phyloP scores from a whole-genome alignment of 2,888 invertebrate genomes.

The Lasioglossum morio region DNA sequence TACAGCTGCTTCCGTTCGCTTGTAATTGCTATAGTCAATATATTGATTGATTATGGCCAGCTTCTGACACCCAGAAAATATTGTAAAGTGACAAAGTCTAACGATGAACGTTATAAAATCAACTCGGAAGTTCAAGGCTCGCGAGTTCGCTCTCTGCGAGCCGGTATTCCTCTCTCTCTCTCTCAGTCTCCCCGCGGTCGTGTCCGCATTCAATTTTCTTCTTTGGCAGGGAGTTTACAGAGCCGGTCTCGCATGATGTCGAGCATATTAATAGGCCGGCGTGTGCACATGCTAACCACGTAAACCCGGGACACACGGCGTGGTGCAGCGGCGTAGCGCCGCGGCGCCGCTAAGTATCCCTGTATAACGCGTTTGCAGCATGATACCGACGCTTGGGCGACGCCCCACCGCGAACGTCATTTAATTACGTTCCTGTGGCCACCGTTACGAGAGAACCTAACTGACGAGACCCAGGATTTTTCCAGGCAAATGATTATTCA shows the following conservation, averaged over 20 bases:
- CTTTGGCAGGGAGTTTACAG: constrained; percentile 76
- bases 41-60: not conserved
- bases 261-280: constrained; percentile 77
- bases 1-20: no score
- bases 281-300: constrained; percentile 72
- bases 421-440: constrained; percentile 30
- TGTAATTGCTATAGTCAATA: no score
- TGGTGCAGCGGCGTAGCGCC: not conserved
- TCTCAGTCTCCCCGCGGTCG: not conserved
- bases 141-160: not conserved
- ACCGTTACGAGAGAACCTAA: not conserved
- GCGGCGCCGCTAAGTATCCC: constrained; percentile 52
- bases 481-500: not conserved
- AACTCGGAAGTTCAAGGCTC: not conserved
- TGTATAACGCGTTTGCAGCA: constrained; percentile 31
- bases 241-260: constrained; percentile 71
- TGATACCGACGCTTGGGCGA: not conserved
- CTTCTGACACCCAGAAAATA: not conserved
- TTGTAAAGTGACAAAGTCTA: not conserved
- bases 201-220: constrained; percentile 80
- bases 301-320: constrained; percentile 34
- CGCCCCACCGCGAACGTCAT: constrained; percentile 22
- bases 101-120: constrained; percentile 41
- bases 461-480: not conserved
- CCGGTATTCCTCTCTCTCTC: not conserved